Evolutionary conservation across 2,888 invertebrate species (phyloP).

Genomic region (Apodemia mormo): DNA sequence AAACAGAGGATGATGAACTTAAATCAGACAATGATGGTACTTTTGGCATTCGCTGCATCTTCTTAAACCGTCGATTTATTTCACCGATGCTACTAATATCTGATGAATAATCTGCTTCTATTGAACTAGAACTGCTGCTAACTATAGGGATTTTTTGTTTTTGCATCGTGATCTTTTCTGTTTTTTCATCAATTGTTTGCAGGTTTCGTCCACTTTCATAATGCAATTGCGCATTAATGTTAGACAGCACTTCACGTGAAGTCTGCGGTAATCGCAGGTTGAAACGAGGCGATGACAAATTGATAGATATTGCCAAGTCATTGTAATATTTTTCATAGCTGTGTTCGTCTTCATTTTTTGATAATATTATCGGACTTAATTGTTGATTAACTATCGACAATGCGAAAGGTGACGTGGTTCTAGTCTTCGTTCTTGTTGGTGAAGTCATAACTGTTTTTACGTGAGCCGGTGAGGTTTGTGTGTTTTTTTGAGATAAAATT

Average conservation of each 20-base stretch:
- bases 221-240: constrained; percentile 44
- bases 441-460: constrained; percentile 74
- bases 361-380: constrained; percentile 57
- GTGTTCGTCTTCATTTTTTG: constrained; percentile 46
- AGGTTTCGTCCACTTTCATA: constrained; percentile 1
- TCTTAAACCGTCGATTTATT: constrained; percentile 54
- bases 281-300: constrained; percentile 70
- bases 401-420: constrained; percentile 68
- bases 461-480: constrained; percentile 73
- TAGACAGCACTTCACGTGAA: constrained; percentile 59
- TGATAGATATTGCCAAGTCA: constrained; percentile 63
- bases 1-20: constrained; percentile 52
- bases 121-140: constrained; percentile 64
- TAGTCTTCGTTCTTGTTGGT: constrained; percentile 65
- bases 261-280: constrained; percentile 65
- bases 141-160: constrained; percentile 33
- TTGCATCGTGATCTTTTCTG: constrained; percentile 38
- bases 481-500: constrained; percentile 61
- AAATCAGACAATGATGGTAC: constrained; percentile 54
- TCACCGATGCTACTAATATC: constrained; percentile 75
- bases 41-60: constrained; percentile 46
- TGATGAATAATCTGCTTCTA: constrained; percentile 64
- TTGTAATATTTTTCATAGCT: constrained; percentile 46
- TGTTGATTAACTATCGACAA: constrained; percentile 56
- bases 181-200: constrained; percentile 26